Percentiles rank a stretch among this genome's conserved stretches.
These are phyloP conservation scores for Lypha dubia DNA, from an alignment of 2,888 invertebrate species.

Conservation along the genomic window DNA sequence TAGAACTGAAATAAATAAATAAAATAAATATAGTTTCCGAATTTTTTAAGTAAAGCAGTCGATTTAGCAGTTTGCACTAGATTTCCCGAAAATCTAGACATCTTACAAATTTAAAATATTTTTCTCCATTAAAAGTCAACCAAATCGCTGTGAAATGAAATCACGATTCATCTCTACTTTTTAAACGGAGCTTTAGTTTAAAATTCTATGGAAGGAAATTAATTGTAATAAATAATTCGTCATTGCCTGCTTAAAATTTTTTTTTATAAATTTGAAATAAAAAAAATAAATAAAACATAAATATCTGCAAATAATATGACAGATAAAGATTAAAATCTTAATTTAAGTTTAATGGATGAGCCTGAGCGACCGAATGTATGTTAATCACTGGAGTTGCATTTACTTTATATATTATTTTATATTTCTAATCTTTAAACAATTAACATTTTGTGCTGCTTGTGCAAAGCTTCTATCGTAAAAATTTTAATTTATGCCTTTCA, in stretches of 20 bases:
- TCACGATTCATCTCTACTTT: too few species aligned
- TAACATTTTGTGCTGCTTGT: constrained; percentile 24
- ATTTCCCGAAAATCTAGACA: too few species aligned
- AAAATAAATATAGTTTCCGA: too few species aligned
- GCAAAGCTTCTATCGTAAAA: constrained; percentile 53
- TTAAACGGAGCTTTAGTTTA: too few species aligned
- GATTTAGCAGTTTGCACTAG: too few species aligned
- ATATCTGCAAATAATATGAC: constrained; percentile 56
- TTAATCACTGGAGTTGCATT: constrained; percentile 52
- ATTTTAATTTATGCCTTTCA: constrained; percentile 68
- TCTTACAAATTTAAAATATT: too few species aligned
- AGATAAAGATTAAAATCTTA: constrained; percentile 67
- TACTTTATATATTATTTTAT: constrained; percentile 19
- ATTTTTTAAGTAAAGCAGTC: too few species aligned
- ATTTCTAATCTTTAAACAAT: constrained; percentile 47
- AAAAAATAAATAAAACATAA: constrained; percentile 28
- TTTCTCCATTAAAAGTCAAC: too few species aligned
- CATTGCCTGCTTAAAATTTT: neutral
- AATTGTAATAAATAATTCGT: neutral
- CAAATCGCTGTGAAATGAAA: too few species aligned
- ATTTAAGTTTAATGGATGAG: constrained; percentile 48
- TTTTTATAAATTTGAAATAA: neutral
- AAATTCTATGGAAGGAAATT: too few species aligned
- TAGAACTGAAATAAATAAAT: too few species aligned
- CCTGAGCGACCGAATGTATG: constrained; percentile 48